A percentile compares a stretch with the other conserved stretches of the same genome.
Conservation (phyloP, 2,113 vertebrate genomes). For the Apaloderma vittatum region DNA sequence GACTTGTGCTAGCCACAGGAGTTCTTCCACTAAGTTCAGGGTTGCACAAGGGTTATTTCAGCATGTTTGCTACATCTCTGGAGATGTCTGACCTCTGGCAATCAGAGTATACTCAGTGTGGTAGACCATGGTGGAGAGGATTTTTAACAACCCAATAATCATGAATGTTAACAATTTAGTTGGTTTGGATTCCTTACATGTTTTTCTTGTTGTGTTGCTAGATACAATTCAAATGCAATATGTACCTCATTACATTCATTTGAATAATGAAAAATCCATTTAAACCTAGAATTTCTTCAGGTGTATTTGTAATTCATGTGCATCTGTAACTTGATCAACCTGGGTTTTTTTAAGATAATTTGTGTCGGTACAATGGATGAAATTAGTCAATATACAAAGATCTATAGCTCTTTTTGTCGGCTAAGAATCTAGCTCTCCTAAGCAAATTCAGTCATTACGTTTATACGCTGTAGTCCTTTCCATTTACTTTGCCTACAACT, state of each 20-base stretch:
- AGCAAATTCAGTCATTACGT: not conserved
- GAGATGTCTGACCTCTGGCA: not conserved
- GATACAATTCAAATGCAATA: not conserved
- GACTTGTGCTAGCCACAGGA: not conserved
- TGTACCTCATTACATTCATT: not conserved
- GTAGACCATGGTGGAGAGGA: not conserved
- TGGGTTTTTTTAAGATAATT: not conserved
- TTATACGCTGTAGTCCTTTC: not conserved
- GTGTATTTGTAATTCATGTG: not conserved
- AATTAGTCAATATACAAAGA: not conserved
- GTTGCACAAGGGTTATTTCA: not conserved
- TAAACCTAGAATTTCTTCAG: not conserved
- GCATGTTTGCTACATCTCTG: not conserved
- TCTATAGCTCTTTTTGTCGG: not conserved
- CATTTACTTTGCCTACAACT: not conserved
- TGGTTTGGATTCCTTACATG: not conserved
- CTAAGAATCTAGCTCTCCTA: not conserved
- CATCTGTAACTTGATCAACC: not conserved
- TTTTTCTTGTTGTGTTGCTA: constrained; percentile 2
- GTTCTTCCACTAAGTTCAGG: not conserved
- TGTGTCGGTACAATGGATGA: not conserved
- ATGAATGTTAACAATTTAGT: not conserved
- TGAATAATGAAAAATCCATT: not conserved
- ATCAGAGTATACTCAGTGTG: not conserved
- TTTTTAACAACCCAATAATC: constrained; percentile 5